Conservation (phyloP, 2,797 vertebrate genomes). For the Tympanoctomys barrerae region DNA sequence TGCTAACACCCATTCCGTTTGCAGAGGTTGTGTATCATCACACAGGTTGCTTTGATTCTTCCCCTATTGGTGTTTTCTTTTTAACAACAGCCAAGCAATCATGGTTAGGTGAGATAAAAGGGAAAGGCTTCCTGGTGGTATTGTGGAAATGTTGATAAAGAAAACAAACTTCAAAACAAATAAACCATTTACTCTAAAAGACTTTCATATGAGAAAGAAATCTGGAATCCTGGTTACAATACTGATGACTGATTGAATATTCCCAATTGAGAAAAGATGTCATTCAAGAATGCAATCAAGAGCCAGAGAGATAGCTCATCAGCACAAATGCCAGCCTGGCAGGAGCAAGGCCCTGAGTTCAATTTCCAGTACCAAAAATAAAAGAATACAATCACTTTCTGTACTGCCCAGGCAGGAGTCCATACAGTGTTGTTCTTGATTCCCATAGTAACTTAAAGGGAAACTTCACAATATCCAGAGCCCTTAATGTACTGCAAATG, state of each 20-base stretch:
- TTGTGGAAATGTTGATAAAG: neutral
- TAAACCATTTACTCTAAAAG: neutral
- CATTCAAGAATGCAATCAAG: neutral
- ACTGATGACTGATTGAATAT: neutral
- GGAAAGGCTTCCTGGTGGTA: neutral
- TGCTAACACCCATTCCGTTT: neutral
- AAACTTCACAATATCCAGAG: too few species aligned
- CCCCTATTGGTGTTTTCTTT: neutral
- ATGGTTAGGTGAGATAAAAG: slow-evolving; percentile 31
- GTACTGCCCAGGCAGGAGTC: too few species aligned
- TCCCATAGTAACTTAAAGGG: too few species aligned
- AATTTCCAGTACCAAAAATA: too few species aligned
- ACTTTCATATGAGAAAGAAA: neutral
- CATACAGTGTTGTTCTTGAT: too few species aligned
- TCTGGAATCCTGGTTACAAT: neutral
- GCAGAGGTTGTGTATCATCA: neutral
- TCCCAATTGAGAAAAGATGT: neutral
- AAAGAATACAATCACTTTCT: too few species aligned
- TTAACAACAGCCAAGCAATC: neutral
- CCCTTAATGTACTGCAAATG: too few species aligned
- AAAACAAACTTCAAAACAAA: slow-evolving; percentile 19
- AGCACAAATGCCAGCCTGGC: too few species aligned
- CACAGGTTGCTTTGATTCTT: neutral
- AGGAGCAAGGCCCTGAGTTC: too few species aligned
- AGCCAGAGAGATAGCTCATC: too few species aligned